Percentiles rank a stretch among this genome's conserved stretches.
phyloP scores from a whole-genome alignment of 2,113 vertebrate species.

The Carassius auratus region DNA sequence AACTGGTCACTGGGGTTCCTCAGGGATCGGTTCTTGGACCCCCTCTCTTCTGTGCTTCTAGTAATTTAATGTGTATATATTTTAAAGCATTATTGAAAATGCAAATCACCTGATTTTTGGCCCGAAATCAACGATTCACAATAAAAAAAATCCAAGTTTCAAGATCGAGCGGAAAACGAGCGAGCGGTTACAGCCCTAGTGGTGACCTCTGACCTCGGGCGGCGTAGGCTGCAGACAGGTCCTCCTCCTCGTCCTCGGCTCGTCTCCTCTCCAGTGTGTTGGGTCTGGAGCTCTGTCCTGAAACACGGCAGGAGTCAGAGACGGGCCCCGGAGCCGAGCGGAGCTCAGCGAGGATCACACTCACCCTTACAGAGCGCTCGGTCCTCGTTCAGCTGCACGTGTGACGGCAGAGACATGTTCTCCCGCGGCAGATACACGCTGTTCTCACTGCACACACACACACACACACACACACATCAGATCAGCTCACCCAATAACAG shows the following conservation, averaged over 20 bases:
- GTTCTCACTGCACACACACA: slow-evolving; percentile 60
- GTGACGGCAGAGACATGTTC: slow-evolving; percentile 86
- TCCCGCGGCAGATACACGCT: slow-evolving; percentile 79
- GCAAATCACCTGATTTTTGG: no score
- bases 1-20: no score
- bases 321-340: neutral
- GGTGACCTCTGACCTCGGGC: slow-evolving; percentile 75
- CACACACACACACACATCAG: neutral
- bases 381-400: slow-evolving; percentile 85
- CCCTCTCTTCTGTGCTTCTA: no score
- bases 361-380: slow-evolving; percentile 75
- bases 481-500: neutral
- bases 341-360: neutral
- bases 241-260: slow-evolving; percentile 66
- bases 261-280: slow-evolving; percentile 58
- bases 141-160: no score
- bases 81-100: no score
- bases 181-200: no score
- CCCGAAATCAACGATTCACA: no score
- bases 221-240: slow-evolving; percentile 77
- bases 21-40: no score
- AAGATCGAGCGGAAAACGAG: no score
- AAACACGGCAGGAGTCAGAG: neutral
- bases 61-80: no score
- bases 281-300: slow-evolving; percentile 71